These are phyloP conservation scores for Sebastes glaucus DNA, from an alignment of 2,797 vertebrate genomes.

Conservation along the genomic window DNA sequence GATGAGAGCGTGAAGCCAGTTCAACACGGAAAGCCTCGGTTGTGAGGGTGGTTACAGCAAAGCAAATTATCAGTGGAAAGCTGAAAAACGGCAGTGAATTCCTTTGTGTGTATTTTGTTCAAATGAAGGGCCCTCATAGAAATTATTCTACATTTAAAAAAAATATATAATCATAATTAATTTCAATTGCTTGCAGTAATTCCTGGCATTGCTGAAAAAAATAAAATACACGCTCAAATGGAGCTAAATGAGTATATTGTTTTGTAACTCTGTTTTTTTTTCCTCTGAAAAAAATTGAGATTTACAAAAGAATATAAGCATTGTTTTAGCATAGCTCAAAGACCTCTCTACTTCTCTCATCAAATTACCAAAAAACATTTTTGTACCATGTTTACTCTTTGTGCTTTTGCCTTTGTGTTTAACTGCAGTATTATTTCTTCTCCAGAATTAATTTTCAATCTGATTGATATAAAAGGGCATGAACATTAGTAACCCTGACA, in stretches of 20 bases:
- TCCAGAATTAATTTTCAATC: slow-evolving; percentile 26
- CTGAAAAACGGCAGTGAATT: neutral
- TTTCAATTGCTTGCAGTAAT: neutral
- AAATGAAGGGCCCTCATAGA: neutral
- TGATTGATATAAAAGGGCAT: slow-evolving; percentile 73
- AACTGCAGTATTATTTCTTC: slow-evolving; percentile 14
- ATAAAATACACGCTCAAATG: neutral
- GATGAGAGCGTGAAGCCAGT: slow-evolving; percentile 17
- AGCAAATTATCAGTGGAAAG: neutral
- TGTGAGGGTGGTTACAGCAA: neutral
- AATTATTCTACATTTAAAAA: neutral
- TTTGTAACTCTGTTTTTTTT: neutral
- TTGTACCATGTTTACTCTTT: neutral
- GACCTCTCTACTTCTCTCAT: neutral
- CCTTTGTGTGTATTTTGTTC: neutral
- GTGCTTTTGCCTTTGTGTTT: slow-evolving; percentile 3
- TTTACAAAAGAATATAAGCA: neutral
- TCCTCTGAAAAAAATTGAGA: neutral
- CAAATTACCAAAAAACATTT: neutral
- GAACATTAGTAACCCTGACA: slow-evolving; percentile 82
- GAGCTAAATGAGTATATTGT: neutral
- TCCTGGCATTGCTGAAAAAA: neutral
- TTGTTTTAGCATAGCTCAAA: neutral
- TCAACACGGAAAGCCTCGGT: slow-evolving; percentile 2
- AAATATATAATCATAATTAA: rapidly evolving